These are phyloP conservation scores for Sycophaga agraensis DNA, from an alignment of 1,140 invertebrate species.

Conservation along the genomic window DNA sequence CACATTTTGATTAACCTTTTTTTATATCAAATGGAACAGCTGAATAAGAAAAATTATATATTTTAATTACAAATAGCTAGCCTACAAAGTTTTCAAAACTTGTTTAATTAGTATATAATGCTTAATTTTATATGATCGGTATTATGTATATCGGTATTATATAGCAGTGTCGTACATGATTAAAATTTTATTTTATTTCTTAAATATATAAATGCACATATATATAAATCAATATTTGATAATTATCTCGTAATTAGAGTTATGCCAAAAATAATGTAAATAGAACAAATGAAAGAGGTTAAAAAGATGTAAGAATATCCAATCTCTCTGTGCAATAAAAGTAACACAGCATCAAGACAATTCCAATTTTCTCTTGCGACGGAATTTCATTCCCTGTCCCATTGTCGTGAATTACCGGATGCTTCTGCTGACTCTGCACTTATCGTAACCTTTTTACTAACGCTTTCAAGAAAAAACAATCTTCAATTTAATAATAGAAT, in stretches of 20 bases:
- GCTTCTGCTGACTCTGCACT: neutral
- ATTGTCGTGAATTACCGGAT: constrained; percentile 34
- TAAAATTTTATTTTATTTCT: too few species aligned
- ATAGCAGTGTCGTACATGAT: too few species aligned
- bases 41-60: too few species aligned
- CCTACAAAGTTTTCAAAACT: too few species aligned
- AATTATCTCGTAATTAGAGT: neutral
- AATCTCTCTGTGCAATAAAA: constrained; percentile 22
- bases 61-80: too few species aligned
- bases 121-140: too few species aligned
- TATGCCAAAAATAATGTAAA: neutral
- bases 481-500: neutral
- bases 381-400: constrained; percentile 26
- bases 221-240: too few species aligned
- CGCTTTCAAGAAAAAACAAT: neutral
- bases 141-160: too few species aligned
- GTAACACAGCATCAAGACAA: constrained; percentile 24
- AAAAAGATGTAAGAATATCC: neutral
- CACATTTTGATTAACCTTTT: too few species aligned
- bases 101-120: too few species aligned
- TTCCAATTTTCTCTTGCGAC: constrained; percentile 33
- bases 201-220: too few species aligned
- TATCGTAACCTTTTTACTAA: neutral
- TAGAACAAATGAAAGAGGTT: constrained; percentile 9
- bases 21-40: too few species aligned